Evolutionary conservation across 2,888 invertebrate genomes (phyloP), one percentile per base, ranked within the genome.

Genomic region (Drosophila anceps): DNA sequence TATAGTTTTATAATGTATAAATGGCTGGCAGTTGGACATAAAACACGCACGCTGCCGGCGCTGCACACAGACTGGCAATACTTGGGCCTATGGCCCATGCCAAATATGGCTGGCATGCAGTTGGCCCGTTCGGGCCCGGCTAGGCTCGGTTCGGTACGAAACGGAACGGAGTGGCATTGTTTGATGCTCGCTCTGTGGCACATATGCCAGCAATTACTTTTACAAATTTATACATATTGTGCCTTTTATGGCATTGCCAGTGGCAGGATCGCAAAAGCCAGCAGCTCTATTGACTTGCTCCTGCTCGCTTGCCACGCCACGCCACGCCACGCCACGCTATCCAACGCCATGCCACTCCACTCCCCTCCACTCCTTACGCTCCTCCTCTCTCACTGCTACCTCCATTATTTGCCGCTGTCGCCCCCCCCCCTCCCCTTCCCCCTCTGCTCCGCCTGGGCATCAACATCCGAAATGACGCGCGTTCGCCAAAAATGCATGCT

Each of bases 191-290:
- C 79, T 79, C 81, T 81, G 82, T 80, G 82, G 82, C 74, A 81
- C 79, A 81, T 79, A 81, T 79, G 77, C 81, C 80, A 84, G 87
- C 92, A 92, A 92, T 91, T 91, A 91, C 91, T 91, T 91, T 92
- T 91, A 91, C 91, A 91, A 91, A 91, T 91, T 91, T 91, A 91
- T 92, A 92, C 88, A 90, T 87, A 88, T 88, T 90, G 86, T 88
- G 81, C 87, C 90, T 83, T 87, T 88, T 90, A 87, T 88, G 87
- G 87, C 71, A 83, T 73, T 70, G 72, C 77, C 81, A 82, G 86
- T 85, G 90, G 83, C 83, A 82, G 70, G 81, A 81, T 69, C 66
- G 74, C 67, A 55, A 55, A 59, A 58, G 59, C 54, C 62, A 68
- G 78, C 84, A 81, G 81, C 84, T 79, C 78, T 78, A 80, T 85